Evolutionary conservation across 2,113 vertebrate genomes (phyloP).

Genomic region (Dicerorhinus sumatrensis): DNA sequence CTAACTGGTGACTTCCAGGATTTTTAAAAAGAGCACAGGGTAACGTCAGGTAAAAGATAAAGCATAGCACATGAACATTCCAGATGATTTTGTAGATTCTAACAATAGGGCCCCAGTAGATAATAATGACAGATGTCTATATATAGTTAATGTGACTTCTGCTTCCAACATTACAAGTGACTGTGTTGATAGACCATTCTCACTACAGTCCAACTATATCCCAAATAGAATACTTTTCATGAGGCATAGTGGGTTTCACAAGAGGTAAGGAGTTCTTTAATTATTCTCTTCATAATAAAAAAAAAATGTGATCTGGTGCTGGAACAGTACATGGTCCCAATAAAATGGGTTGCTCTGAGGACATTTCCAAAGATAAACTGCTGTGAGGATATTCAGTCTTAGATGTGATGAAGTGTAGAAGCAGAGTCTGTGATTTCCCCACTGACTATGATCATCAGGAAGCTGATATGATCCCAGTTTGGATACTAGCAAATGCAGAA

Average conservation of each 20-base stretch:
- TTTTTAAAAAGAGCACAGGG: background rate
- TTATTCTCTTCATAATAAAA: background rate
- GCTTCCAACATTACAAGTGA: background rate
- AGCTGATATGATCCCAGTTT: background rate
- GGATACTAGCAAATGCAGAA: background rate
- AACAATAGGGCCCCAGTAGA: background rate
- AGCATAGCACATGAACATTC: background rate
- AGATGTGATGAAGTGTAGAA: background rate
- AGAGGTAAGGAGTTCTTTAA: background rate
- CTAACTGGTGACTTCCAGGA: background rate
- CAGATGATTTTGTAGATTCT: background rate
- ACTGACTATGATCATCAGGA: background rate
- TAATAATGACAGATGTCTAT: background rate
- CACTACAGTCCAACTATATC: background rate
- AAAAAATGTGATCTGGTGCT: background rate
- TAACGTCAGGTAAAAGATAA: background rate
- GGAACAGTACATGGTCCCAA: background rate
- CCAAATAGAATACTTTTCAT: background rate
- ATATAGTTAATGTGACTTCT: background rate
- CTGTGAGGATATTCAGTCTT: background rate
- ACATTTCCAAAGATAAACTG: background rate
- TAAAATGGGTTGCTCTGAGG: background rate
- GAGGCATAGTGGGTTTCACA: background rate
- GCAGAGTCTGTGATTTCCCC: background rate
- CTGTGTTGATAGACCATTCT: background rate